These are phyloP conservation scores for Dendrocincla fuliginosa DNA, from an alignment of 2,797 vertebrate genomes.

Conservation along the genomic window DNA sequence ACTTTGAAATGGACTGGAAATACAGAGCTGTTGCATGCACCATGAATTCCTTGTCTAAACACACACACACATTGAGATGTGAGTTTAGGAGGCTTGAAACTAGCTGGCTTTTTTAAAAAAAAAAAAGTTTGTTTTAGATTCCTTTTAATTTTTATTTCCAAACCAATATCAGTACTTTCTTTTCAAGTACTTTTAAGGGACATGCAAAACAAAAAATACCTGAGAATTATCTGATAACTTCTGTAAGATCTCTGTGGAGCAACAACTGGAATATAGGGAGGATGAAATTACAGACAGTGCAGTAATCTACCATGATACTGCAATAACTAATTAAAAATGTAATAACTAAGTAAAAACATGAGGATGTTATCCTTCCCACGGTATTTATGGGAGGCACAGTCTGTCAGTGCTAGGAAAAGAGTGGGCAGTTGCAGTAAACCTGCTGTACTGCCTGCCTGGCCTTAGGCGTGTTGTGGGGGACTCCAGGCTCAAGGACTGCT, in stretches of 20 bases:
- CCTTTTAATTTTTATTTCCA: background rate
- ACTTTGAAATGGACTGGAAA: background rate
- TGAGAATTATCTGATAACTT: background rate
- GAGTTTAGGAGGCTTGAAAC: background rate
- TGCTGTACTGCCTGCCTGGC: background rate
- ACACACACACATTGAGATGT: fast-evolving
- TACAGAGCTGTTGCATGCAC: fast-evolving
- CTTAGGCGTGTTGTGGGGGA: fast-evolving
- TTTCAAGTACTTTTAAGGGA: background rate
- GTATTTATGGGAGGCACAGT: background rate
- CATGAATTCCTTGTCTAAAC: background rate
- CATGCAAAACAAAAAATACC: background rate
- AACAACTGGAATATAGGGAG: background rate
- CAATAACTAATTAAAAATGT: background rate
- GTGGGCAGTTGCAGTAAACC: fast-evolving
- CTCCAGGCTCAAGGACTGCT: fast-evolving
- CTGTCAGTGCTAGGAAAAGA: fast-evolving
- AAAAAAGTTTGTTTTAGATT: background rate
- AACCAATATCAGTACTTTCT: background rate
- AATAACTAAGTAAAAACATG: background rate
- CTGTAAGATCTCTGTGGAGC: background rate
- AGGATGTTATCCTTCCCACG: fast-evolving
- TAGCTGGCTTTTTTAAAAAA: background rate
- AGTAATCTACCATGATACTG: background rate
- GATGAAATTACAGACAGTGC: background rate